Evolutionary conservation across 2,113 vertebrate genomes (phyloP).

Genomic region (Polypterus bichir): DNA sequence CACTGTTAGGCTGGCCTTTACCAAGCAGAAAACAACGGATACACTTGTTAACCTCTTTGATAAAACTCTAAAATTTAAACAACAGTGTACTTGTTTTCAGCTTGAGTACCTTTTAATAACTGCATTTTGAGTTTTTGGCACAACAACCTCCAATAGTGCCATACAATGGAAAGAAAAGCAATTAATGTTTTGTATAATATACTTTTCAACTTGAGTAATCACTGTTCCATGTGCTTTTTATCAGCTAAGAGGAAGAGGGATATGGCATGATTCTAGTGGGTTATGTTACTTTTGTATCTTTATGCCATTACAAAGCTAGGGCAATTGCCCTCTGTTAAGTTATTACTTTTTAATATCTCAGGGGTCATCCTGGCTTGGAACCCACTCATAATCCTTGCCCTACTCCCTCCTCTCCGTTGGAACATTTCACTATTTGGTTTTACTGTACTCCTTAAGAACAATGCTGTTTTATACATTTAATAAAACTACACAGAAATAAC

Average conservation of each 20-base stretch:
- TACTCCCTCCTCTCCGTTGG: constrained; percentile 11
- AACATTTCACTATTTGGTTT: constrained; percentile 54
- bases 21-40: constrained; percentile 15
- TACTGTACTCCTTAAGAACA: constrained; percentile 42
- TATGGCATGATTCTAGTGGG: constrained; percentile 14
- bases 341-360: constrained; percentile 45
- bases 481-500: constrained; percentile 30
- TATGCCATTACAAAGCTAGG: constrained; percentile 11
- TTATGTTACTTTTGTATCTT: constrained; percentile 5
- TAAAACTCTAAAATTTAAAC: constrained; percentile 19
- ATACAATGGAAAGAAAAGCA: constrained; percentile 54
- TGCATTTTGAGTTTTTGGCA: constrained; percentile 31
- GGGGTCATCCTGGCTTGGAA: constrained; percentile 37
- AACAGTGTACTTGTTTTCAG: constrained; percentile 29
- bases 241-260: constrained; percentile 29
- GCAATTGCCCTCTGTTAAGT: constrained; percentile 20
- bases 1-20: constrained; percentile 40
- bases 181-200: constrained; percentile 66
- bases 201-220: constrained; percentile 41
- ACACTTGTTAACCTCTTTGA: background rate
- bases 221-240: constrained; percentile 25
- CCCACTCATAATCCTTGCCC: constrained; percentile 19
- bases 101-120: constrained; percentile 40
- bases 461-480: constrained; percentile 71
- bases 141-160: constrained; percentile 25